Base-by-base conservation (phyloP, 2,113 vertebrate genomes). In the Kryptolebias marmoratus region DNA sequence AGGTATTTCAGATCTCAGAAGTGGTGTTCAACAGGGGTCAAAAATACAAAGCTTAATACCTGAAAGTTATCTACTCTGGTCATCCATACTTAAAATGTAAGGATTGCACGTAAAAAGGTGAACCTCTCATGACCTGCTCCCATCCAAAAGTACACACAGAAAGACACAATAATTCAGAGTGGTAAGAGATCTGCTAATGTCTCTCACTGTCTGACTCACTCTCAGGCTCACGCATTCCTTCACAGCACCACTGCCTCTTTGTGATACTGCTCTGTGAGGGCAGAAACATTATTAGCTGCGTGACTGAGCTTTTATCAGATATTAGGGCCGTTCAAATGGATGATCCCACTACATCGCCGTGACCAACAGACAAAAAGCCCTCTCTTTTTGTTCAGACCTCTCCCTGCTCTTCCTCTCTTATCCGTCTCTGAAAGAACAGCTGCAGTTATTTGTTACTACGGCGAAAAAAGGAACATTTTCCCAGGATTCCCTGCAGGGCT, bases 291-390 rank as follows among this genome's bases (percentile, higher is more conserved):
- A 86, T 65, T 74, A 71, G 67, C 86, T 81, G 88, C 71, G 71
- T 86, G 88, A 87, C 79, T 81, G 85, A 84, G 86, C 87, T 88
- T 90, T 84, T 85, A 87, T 89, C 88, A 87, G 88, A 88, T 91
- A 83, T 86, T 82, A 83, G 68, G 52, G 64, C 71, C 48, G 72
- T 84, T 90, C 81, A 88, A 87, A 92, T 88, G 90, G 86, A 88
- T 88, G 84, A 90, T 90, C 78, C 74, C 82, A 71, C 76, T 83
- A 64, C 79, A 84, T 75, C 45, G 73, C 79, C 81, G 68, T 90
- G 90, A 88, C 89, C 78, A 71, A 71, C 76, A 83, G 81, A 85
- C 83, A 90, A 85, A 88, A 86, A 85, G 80, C 76, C 73, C 71
- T 77, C 67, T 87, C 78, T 84, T 75, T 85, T 76, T 86, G 73